Conservation (phyloP, 2,888 invertebrate genomes). For the Peribatodes rhomboidaria region DNA sequence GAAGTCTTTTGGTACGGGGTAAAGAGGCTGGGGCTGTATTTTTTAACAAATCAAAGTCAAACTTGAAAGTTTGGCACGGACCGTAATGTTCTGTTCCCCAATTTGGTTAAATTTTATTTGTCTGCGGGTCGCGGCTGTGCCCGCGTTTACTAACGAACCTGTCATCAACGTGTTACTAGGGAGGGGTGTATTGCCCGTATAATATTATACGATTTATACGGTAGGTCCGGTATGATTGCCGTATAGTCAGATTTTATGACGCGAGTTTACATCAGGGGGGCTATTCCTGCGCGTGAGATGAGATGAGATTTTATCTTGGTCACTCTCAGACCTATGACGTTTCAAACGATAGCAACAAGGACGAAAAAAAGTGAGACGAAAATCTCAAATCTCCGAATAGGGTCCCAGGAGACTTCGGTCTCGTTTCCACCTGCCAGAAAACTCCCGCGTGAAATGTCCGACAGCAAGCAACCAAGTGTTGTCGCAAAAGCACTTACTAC, state of each 20-base stretch:
- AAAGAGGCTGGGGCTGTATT: background rate
- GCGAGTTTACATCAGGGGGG: background rate
- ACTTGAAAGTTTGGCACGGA: background rate
- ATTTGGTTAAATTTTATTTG: slow-evolving; percentile 30
- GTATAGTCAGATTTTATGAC: background rate
- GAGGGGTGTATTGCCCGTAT: slow-evolving; percentile 3
- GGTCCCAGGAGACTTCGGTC: too few relatives aligned
- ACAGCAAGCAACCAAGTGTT: too few relatives aligned
- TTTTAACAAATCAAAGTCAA: too few relatives aligned
- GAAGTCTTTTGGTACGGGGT: background rate
- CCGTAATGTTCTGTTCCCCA: slow-evolving; percentile 7
- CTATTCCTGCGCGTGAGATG: too few relatives aligned
- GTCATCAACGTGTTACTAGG: slow-evolving; percentile 9
- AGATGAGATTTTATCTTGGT: too few relatives aligned
- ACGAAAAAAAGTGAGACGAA: too few relatives aligned
- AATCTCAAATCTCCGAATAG: too few relatives aligned
- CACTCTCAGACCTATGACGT: too few relatives aligned
- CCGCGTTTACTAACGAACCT: slow-evolving; percentile 17
- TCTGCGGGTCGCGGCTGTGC: slow-evolving; percentile 15
- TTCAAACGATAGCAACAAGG: too few relatives aligned
- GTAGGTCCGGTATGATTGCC: background rate
- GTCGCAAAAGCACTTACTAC: too few relatives aligned
- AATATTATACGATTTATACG: background rate
- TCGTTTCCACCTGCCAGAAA: too few relatives aligned
- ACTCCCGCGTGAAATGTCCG: too few relatives aligned